A percentile compares a stretch with the other conserved stretches of the same genome.
These are phyloP conservation scores for Drosophila paracracens DNA, from an alignment of 2,888 invertebrate species.

Conservation along the genomic window DNA sequence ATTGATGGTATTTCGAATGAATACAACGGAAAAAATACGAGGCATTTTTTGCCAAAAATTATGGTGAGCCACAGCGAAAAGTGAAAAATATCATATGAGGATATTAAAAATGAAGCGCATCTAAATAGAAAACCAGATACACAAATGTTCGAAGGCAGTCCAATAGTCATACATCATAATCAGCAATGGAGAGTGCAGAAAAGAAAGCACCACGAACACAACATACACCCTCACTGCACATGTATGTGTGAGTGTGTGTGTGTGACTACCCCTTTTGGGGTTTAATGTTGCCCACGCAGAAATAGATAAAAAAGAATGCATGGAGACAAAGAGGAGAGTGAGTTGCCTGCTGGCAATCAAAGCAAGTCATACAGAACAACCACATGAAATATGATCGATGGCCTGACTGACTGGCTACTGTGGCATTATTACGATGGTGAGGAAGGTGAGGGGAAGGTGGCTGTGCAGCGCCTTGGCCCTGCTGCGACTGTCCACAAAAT, in stretches of 20 bases:
- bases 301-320: constrained; percentile 50
- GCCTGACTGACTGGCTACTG: constrained; percentile 57
- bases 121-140: constrained; percentile 46
- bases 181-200: constrained; percentile 40
- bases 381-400: constrained; percentile 80
- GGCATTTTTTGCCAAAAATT: constrained; percentile 50
- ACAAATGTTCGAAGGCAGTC: constrained; percentile 20
- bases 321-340: constrained; percentile 13
- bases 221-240: constrained; percentile 61
- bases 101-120: constrained; percentile 65
- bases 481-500: constrained; percentile 80
- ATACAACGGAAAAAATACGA: constrained; percentile 28
- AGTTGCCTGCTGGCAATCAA: constrained; percentile 70
- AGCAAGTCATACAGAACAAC: constrained; percentile 66
- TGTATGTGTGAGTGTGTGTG: constrained; percentile 24
- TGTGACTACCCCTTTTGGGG: constrained; percentile 61
- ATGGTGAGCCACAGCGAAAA: constrained; percentile 45
- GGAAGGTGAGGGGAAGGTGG: constrained; percentile 10
- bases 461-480: constrained; percentile 38
- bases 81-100: constrained; percentile 51
- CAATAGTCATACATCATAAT: constrained; percentile 78
- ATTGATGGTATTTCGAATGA: constrained; percentile 63
- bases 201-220: constrained; percentile 16
- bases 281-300: constrained; percentile 52
- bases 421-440: constrained; percentile 5